A percentile compares a stretch with the other conserved stretches of the same genome.
Conservation (phyloP, 2,888 invertebrate genomes). For the Thecocarcelia acutangulata region DNA sequence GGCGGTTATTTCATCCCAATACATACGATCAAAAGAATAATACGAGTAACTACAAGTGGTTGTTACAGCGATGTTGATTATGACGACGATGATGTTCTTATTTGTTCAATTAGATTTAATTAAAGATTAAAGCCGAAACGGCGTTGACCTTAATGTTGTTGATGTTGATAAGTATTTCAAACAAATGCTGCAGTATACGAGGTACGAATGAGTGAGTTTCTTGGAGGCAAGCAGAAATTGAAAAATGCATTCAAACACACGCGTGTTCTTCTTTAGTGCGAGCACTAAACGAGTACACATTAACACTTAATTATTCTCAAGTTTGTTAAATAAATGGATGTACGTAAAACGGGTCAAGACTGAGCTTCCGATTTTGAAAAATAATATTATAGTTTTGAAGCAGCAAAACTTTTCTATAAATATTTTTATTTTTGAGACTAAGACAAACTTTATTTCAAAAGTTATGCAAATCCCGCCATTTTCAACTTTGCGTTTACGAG, state of each 20-base stretch:
- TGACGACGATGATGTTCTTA: constrained; percentile 50
- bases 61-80: constrained; percentile 20
- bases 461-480: too few relatives aligned
- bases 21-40: constrained; percentile 12
- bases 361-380: too few relatives aligned
- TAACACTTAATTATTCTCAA: too few relatives aligned
- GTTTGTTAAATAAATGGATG: too few relatives aligned
- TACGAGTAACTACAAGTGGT: constrained; percentile 15
- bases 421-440: too few relatives aligned
- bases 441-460: too few relatives aligned
- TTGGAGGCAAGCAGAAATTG: neutral
- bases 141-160: constrained; percentile 78
- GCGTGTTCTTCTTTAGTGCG: neutral
- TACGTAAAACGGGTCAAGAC: too few relatives aligned
- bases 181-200: constrained; percentile 22
- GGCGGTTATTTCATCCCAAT: constrained; percentile 24
- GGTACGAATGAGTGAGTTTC: neutral
- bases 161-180: constrained; percentile 53
- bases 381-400: too few relatives aligned
- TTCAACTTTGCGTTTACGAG: too few relatives aligned
- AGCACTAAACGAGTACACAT: too few relatives aligned
- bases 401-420: too few relatives aligned
- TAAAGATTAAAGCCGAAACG: constrained; percentile 78
- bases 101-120: constrained; percentile 79
- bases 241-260: neutral